A percentile compares a stretch with the other conserved stretches of the same genome.
phyloP scores from a whole-genome alignment of 1,140 invertebrate species.

The Mya arenaria region DNA sequence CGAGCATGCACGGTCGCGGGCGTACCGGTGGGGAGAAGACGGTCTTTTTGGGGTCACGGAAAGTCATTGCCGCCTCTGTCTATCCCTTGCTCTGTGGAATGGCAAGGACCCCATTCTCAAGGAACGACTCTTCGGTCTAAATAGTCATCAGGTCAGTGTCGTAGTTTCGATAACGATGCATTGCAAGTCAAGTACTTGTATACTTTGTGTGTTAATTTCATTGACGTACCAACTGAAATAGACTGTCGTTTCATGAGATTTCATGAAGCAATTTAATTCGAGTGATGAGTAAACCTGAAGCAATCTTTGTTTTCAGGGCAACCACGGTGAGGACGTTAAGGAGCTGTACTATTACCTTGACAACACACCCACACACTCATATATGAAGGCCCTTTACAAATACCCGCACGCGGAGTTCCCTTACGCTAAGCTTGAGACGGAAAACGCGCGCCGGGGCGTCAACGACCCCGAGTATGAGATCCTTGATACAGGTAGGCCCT shows the following conservation, averaged over 20 bases:
- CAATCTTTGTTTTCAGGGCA: conserved; percentile 76
- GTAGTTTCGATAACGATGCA: too few relatives aligned
- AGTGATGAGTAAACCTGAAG: too few relatives aligned
- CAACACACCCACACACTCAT: conserved; percentile 80
- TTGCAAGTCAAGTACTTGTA: too few relatives aligned
- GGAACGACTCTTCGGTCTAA: conserved; percentile 81
- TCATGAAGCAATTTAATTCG: too few relatives aligned
- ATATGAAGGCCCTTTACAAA: conserved; percentile 81
- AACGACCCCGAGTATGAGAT: conserved; percentile 80
- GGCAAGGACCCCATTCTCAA: conserved; percentile 80
- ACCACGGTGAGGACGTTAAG: conserved; percentile 82
- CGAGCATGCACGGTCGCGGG: conserved; percentile 77
- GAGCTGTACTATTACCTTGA: conserved; percentile 82
- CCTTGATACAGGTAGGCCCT: conserved; percentile 79
- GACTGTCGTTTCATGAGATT: too few relatives aligned
- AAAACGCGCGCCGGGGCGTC: conserved; percentile 70
- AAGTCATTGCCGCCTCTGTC: conserved; percentile 77
- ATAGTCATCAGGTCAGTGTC: conserved; percentile 80
- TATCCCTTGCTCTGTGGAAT: conserved; percentile 80
- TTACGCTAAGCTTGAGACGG: conserved; percentile 74
- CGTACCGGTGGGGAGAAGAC: conserved; percentile 82
- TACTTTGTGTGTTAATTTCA: too few relatives aligned
- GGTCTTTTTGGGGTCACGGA: conserved; percentile 80
- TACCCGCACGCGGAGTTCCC: conserved; percentile 80
- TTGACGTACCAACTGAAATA: background rate